Conservation (phyloP, 2,113 vertebrate species). For the Chunga burmeisteri region DNA sequence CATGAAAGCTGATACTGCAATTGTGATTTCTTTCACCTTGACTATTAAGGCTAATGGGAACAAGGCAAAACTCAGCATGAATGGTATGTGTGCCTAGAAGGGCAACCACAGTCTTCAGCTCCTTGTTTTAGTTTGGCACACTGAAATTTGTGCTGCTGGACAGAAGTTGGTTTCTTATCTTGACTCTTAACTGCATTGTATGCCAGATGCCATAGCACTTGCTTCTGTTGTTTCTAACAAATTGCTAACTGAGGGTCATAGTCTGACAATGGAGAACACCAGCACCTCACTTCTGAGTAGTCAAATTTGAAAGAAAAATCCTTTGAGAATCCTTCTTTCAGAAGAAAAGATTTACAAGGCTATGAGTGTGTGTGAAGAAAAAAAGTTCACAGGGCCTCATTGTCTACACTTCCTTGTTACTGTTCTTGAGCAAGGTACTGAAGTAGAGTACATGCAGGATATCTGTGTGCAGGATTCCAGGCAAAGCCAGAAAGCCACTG, state of each 20-base stretch:
- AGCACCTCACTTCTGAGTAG: background rate
- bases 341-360: background rate
- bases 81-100: background rate
- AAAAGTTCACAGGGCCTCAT: background rate
- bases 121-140: background rate
- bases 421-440: background rate
- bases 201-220: background rate
- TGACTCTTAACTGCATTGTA: background rate
- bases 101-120: background rate
- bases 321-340: background rate
- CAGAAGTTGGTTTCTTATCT: background rate
- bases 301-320: background rate
- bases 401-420: background rate
- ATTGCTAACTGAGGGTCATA: background rate
- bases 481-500: background rate
- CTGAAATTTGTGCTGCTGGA: background rate
- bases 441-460: background rate
- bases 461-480: background rate
- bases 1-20: background rate
- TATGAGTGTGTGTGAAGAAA: background rate
- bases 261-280: background rate
- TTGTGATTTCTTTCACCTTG: background rate
- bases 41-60: background rate
- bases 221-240: background rate
- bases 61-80: background rate